Conservation (phyloP, 1,140 invertebrate genomes). For the Apolygus lucorum region DNA sequence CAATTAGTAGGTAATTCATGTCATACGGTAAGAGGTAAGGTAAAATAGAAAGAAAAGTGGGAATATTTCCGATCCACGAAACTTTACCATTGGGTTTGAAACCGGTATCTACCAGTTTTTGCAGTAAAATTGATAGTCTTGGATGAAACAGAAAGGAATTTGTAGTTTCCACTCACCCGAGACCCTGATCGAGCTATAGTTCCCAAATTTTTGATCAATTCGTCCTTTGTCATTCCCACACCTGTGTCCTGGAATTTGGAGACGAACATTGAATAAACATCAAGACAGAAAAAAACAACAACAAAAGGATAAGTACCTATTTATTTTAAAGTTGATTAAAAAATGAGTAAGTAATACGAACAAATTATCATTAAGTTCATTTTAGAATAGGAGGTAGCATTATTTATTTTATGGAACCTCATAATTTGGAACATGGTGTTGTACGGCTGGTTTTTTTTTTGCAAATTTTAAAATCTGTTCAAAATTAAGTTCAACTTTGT, state of each 20-base stretch:
- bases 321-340: neutral
- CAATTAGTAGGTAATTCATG: no score
- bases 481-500: no score
- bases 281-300: neutral
- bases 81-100: no score
- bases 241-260: constrained; percentile 63
- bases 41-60: no score
- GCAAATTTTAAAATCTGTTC: no score
- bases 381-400: neutral
- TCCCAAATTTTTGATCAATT: constrained; percentile 82
- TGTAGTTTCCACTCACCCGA: constrained; percentile 55
- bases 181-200: constrained; percentile 93
- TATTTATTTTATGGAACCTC: neutral
- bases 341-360: neutral
- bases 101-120: no score
- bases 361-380: neutral
- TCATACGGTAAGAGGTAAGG: no score
- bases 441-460: no score
- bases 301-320: neutral
- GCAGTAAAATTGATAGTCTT: neutral
- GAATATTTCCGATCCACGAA: no score
- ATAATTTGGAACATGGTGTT: neutral
- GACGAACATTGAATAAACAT: neutral
- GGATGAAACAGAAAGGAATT: neutral
- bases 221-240: constrained; percentile 89